Base-by-base conservation (phyloP, 1,140 invertebrate genomes). In the Nasonia giraulti region DNA sequence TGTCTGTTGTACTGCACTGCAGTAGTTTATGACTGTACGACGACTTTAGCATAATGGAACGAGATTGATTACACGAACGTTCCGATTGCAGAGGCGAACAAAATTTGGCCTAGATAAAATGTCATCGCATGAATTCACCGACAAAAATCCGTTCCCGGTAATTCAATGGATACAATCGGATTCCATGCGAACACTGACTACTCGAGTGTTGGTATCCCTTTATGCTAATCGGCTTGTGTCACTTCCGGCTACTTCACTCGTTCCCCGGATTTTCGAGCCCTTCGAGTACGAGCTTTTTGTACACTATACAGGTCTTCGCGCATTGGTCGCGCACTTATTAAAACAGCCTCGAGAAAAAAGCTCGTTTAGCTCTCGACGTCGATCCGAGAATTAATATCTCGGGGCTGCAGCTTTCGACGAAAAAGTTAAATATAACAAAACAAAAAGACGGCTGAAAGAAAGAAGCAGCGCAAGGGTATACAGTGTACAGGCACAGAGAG, bases 151-250 rank as follows among this genome's bases (percentile, higher is more conserved):
- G 40, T 11, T 44, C 8, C 6, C 40, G 7, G 40, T 44, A 10
- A 44, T 44, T 44, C 40, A 2, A 44, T 44, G 10, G 40, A 44
- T 44, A 44, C 7, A 44, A 44, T 44, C 40, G 40, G 8, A 44
- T 44, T 44, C 40, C 40, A 17, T 0, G 7, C 62, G n/a, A 66
- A 66, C 5, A 1, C n/a, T 11, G 17, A 74, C 10, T 74, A 27
- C 33, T 37, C 33, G 33, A 31, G 14, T 20, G 17, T 40, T 77
- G 4, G 44, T n/a, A 84, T 75, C 78, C 73, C 37, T 40, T 80
- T 80, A 44, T 74, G 40, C 81, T 84, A 84, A 84, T 84, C 76
- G 76, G 82, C 76, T 84, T 84, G 75, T 33, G 66, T 78, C 82
- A 78, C 76, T 73, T 84, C 76, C 76, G 66, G 74, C 27, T 76